phyloP scores from a whole-genome alignment of 2,888 invertebrate genomes.

The Cephus pygmeus region DNA sequence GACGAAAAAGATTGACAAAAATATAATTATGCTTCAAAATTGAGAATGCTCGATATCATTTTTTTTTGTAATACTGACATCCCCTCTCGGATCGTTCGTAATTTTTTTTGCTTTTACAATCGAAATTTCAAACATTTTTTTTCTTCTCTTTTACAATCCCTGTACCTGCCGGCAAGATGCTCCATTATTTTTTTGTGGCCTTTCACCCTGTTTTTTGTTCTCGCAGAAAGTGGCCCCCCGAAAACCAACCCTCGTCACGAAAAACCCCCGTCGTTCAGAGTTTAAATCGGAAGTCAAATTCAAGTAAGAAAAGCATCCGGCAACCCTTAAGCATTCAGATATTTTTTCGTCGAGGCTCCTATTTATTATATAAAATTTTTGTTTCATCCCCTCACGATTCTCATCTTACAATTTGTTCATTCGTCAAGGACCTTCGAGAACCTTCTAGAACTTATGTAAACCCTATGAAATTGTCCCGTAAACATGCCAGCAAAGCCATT shows the following conservation, averaged over 20 bases:
- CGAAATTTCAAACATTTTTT: background rate
- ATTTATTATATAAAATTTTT: background rate
- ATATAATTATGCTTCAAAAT: background rate
- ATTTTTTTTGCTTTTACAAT: too few species aligned
- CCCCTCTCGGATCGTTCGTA: background rate
- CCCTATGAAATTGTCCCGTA: background rate
- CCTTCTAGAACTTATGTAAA: background rate
- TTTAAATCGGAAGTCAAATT: background rate
- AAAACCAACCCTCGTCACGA: too few species aligned
- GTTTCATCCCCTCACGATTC: background rate
- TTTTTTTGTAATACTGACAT: background rate
- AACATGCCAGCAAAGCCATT: background rate
- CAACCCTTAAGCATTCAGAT: background rate
- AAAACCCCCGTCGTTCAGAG: background rate
- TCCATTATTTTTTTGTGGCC: background rate
- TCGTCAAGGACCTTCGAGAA: background rate
- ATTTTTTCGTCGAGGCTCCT: background rate
- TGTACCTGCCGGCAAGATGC: background rate
- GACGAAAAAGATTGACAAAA: too few species aligned
- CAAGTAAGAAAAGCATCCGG: background rate
- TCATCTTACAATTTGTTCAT: background rate
- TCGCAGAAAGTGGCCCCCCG: too few species aligned
- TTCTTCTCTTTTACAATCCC: background rate
- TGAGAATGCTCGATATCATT: background rate
- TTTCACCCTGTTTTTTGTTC: too few species aligned